A percentile compares a stretch with the other conserved stretches of the same genome.
phyloP scores from a whole-genome alignment of 2,888 invertebrate genomes.

The Drosophila quasianomalipes region DNA sequence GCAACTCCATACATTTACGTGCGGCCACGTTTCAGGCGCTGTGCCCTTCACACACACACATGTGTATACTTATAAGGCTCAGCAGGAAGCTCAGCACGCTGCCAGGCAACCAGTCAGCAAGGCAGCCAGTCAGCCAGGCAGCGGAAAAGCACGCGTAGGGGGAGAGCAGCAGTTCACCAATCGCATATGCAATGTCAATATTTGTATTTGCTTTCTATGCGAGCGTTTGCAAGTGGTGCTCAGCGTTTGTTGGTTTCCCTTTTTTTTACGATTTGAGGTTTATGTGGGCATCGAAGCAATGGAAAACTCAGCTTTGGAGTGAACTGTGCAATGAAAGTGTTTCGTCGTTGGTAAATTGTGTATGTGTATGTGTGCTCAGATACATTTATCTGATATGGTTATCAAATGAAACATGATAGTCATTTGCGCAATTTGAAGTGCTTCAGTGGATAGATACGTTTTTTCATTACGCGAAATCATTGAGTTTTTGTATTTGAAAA shows the following conservation, averaged over 20 bases:
- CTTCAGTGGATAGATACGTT: slow-evolving; percentile 9
- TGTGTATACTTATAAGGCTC: slow-evolving; percentile 44
- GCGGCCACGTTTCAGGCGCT: slow-evolving; percentile 21
- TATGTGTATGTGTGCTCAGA: slow-evolving; percentile 4
- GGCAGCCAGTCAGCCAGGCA: no score
- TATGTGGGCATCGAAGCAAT: slow-evolving; percentile 59
- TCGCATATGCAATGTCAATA: slow-evolving; percentile 80
- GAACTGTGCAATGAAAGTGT: slow-evolving; percentile 48
- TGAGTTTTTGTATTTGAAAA: neutral
- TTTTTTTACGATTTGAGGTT: slow-evolving; percentile 68
- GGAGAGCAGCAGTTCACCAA: slow-evolving; percentile 52
- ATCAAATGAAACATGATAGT: slow-evolving; percentile 39
- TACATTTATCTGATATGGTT: slow-evolving; percentile 39
- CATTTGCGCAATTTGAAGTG: slow-evolving; percentile 34
- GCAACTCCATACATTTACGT: slow-evolving; percentile 65
- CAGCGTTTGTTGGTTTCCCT: slow-evolving; percentile 53
- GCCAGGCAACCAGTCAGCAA: neutral
- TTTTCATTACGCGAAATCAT: neutral
- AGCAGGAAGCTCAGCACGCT: slow-evolving; percentile 27
- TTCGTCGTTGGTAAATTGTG: slow-evolving; percentile 7
- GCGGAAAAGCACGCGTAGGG: neutral
- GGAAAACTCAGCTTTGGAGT: slow-evolving; percentile 1
- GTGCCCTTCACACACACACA: slow-evolving; percentile 1
- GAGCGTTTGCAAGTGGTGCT: slow-evolving; percentile 51
- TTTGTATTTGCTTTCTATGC: slow-evolving; percentile 78